phyloP scores from a whole-genome alignment of 2,797 vertebrate species.

The Spheniscus humboldti region DNA sequence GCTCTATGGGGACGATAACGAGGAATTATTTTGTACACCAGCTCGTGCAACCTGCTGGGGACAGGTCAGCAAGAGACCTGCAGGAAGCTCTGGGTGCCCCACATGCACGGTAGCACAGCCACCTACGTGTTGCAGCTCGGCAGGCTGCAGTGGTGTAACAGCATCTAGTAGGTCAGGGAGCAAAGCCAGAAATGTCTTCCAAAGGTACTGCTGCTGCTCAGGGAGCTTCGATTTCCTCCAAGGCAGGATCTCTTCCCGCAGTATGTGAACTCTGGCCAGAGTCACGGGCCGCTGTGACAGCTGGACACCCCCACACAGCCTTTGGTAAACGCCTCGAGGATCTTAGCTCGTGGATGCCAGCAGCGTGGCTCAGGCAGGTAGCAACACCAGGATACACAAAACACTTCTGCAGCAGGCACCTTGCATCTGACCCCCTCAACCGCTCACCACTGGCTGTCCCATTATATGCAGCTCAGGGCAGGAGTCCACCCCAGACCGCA shows the following conservation, averaged over 20 bases:
- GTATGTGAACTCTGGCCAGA: background rate
- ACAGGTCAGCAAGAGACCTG: fast-evolving
- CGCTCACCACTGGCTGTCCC: background rate
- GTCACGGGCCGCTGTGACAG: background rate
- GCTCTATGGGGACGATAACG: background rate
- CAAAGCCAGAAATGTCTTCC: background rate
- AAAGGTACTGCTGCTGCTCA: background rate
- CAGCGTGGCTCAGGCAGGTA: background rate
- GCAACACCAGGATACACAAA: background rate
- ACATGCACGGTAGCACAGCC: background rate
- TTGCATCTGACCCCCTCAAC: background rate
- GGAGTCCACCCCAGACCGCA: background rate
- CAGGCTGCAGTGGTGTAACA: background rate
- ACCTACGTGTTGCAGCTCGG: background rate
- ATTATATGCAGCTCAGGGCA: background rate
- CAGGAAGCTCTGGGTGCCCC: background rate
- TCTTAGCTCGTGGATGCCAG: background rate
- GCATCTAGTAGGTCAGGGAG: background rate
- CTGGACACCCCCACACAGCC: background rate
- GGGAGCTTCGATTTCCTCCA: background rate
- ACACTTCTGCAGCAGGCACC: background rate
- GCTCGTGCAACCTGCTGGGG: fast-evolving
- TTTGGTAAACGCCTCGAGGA: background rate
- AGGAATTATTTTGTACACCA: background rate
- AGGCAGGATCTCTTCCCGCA: background rate